Evolutionary conservation across 2,113 vertebrate genomes (phyloP), one percentile per base, ranked within the genome.

Genomic region (Atlantisia rogersi): DNA sequence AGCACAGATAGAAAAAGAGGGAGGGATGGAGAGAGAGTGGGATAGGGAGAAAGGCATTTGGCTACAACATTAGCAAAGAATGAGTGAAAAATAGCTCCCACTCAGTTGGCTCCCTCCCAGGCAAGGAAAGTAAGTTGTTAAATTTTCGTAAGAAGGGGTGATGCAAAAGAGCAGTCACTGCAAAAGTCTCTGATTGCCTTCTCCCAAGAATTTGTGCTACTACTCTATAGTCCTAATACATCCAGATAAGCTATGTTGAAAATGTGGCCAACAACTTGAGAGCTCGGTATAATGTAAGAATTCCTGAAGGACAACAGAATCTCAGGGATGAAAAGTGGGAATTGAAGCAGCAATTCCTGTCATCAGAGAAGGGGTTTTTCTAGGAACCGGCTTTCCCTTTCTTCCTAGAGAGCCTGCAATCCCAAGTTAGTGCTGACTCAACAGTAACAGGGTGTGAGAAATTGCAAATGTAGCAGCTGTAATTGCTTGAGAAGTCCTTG

Each of bases 401-500:
- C 52, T 84, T 91, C 2, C 0, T 31, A 64, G 69, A 82, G 3
- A 81, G 48, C 6, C 56, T 86, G 74, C 29, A 86, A 75, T 84
- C 31, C 48, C 21, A 16, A 86, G 12, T 32, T 60, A 86, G 31
- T 71, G 88, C 86, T 95, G 92, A 94, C 73, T 95, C 81, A 75
- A 78, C 60, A 91, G 64, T 62, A 76, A 68, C 9, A 75, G 65
- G 4, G 13, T 67, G n/a, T 75, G 48, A 84, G 84, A 95, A 91
- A 82, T 3, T 64, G 81, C 48, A 90, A 84, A 94, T 56, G 28
- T 31, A 95, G 88, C 92, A 87, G 81, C 77, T 87, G 31, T 35
- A 89, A 82, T 68, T 95, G 37, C 89, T 81, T 53, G 52, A 88
- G 40, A 94, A 91, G 70, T 82, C 65, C 48, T 91, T 78, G 73